Evolutionary conservation across 2,888 invertebrate species (phyloP).

Genomic region (Calameuta filiformis): DNA sequence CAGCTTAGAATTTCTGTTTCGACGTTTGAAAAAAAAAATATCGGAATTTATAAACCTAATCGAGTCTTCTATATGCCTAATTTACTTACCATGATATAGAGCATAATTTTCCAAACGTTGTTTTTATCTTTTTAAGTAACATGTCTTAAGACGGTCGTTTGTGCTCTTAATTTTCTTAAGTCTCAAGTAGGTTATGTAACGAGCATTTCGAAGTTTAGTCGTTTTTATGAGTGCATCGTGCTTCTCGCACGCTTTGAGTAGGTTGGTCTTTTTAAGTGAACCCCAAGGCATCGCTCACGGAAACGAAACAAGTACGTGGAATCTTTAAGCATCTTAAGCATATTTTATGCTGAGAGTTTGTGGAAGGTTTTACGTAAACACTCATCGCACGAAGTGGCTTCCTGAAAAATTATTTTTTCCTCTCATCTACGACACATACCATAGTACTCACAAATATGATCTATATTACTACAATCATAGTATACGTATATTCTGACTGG

Average conservation of each 20-base stretch:
- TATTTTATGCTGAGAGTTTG: neutral
- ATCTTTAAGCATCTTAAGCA: neutral
- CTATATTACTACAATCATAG: neutral
- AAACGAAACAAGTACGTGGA: neutral
- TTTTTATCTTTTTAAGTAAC: neutral
- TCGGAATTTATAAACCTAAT: too few relatives aligned
- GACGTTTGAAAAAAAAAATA: neutral
- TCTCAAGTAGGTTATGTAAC: neutral
- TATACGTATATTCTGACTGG: neutral
- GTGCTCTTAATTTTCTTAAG: neutral
- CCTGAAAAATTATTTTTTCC: neutral
- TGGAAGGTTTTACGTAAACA: neutral
- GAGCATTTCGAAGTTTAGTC: neutral
- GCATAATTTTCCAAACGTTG: neutral
- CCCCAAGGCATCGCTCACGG: neutral
- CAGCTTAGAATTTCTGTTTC: neutral
- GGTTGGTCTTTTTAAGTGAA: neutral
- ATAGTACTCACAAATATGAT: neutral
- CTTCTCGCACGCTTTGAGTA: neutral
- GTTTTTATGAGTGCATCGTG: neutral
- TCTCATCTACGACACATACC: neutral
- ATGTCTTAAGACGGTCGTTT: neutral
- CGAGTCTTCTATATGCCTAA: neutral
- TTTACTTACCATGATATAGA: neutral
- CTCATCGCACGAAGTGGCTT: neutral